Base-by-base conservation (phyloP, 2,888 invertebrate species). In the Periphyllus acericola region DNA sequence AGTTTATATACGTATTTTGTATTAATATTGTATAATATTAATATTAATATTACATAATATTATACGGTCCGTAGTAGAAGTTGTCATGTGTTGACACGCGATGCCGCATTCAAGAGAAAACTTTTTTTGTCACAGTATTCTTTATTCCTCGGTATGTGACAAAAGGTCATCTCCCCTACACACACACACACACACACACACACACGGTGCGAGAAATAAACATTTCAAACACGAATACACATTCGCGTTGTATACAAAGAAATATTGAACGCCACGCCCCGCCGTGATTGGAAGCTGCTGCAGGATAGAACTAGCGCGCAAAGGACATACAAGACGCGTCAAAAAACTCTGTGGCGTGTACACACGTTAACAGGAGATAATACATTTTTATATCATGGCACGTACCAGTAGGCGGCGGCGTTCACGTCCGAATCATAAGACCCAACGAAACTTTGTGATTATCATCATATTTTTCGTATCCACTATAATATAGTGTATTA, bases 381-480 rank as follows among this genome's bases (percentile, higher is more conserved):
- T 46, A 46, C 66, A 25, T 66, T 32, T 4, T 32, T 29, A 14
- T 71, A 71, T 29, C 32, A 71, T 71, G 14, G 17, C 32, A 29
- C 68, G 29, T 68, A 9, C 14, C 3, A 46, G 0, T 14, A 46
- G 8, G 46, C 46, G 46, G 46, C 46, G 46, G 14, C 46, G 3
- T 46, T 46, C 46, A 0, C 46, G 1, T 11, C 46, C 46, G 14
- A 46, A 36, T 3, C 8, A 29, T 21, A 82, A 71, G 52, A 71
- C 21, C 52, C 29, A 32, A 25, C 32, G n/a, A 83, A 83, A 83
- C 32, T 83, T 83, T 83, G 72, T 72, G 82, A 72, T 83, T 72
- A 83, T 72, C 17, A 36, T 32, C 34, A 25, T 46, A 11, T 14
- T 14, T 46, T 46, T 46, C 9, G 46, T 9, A 46, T 46, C 14